Evolutionary conservation across 2,888 invertebrate species (phyloP).

Genomic region (Oligia fasciuncula): DNA sequence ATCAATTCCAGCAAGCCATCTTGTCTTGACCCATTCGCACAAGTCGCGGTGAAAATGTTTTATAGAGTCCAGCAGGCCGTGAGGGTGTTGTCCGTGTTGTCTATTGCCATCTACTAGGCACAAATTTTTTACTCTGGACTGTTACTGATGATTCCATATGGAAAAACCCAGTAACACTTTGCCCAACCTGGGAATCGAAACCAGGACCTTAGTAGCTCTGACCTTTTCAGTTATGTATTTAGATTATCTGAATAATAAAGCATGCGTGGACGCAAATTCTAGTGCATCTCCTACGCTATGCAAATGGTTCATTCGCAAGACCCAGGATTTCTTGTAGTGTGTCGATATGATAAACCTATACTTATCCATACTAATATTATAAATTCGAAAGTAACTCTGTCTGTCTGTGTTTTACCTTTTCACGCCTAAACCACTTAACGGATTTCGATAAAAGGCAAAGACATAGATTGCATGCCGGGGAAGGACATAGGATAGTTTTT

Average conservation of each 20-base stretch:
- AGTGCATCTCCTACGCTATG: slow-evolving; percentile 43
- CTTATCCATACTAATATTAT: no score
- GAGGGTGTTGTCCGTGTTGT: no score
- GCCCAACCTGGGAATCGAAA: not conserved
- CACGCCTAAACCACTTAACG: no score
- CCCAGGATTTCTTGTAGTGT: not conserved
- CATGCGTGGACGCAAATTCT: slow-evolving; percentile 19
- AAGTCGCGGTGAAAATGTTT: no score
- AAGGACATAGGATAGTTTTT: no score
- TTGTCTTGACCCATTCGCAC: no score
- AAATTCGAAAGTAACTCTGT: no score
- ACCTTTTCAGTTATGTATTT: slow-evolving; percentile 44
- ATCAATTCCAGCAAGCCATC: no score
- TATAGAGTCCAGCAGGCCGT: no score
- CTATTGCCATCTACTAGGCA: not conserved
- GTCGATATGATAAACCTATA: not conserved
- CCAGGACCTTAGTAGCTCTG: not conserved
- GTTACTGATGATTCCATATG: not conserved
- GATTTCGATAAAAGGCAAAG: no score
- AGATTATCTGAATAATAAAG: slow-evolving; percentile 20
- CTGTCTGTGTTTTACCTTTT: no score
- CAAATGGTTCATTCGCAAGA: slow-evolving; percentile 7
- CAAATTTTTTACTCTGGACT: not conserved
- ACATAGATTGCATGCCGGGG: no score
- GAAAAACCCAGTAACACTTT: not conserved